These are phyloP conservation scores for Polydrusus tereticollis DNA, from an alignment of 2,888 invertebrate genomes.

Conservation along the genomic window DNA sequence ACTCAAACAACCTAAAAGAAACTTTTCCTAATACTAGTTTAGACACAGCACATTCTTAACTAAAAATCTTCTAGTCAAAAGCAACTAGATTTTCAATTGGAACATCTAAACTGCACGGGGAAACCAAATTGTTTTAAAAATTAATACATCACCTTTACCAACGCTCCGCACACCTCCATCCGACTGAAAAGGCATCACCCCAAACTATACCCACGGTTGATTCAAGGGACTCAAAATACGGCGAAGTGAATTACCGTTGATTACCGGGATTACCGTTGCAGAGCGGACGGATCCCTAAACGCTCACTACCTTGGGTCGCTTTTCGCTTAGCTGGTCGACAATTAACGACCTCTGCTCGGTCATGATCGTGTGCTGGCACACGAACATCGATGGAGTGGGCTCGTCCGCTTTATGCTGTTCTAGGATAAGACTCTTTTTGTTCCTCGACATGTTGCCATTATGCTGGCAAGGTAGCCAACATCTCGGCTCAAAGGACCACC, in stretches of 20 bases:
- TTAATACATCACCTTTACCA: slow-evolving; percentile 60
- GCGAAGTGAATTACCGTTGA: no score
- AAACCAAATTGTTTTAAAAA: no score
- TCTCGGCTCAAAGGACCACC: no score
- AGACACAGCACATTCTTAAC: no score
- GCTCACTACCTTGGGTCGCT: slow-evolving; percentile 32
- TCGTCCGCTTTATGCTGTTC: slow-evolving; percentile 28
- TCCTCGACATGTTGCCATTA: slow-evolving; percentile 26
- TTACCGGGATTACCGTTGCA: slow-evolving; percentile 42
- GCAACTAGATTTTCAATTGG: no score
- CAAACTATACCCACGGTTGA: slow-evolving; percentile 45
- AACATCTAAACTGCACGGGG: no score
- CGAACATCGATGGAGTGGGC: slow-evolving; percentile 37
- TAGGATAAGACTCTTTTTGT: slow-evolving; percentile 37
- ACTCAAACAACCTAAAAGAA: no score
- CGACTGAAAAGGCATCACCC: slow-evolving; percentile 66
- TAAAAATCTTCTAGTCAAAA: no score
- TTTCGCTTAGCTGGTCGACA: slow-evolving; percentile 43
- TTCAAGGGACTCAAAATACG: slow-evolving; percentile 44
- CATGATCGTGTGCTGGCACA: slow-evolving; percentile 42
- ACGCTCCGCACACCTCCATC: slow-evolving; percentile 64
- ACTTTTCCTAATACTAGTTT: no score
- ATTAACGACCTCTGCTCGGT: slow-evolving; percentile 39
- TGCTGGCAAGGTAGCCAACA: neutral
- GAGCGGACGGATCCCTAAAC: slow-evolving; percentile 27